Base-by-base conservation (phyloP, 2,888 invertebrate species). In the Epirrita christyi region DNA sequence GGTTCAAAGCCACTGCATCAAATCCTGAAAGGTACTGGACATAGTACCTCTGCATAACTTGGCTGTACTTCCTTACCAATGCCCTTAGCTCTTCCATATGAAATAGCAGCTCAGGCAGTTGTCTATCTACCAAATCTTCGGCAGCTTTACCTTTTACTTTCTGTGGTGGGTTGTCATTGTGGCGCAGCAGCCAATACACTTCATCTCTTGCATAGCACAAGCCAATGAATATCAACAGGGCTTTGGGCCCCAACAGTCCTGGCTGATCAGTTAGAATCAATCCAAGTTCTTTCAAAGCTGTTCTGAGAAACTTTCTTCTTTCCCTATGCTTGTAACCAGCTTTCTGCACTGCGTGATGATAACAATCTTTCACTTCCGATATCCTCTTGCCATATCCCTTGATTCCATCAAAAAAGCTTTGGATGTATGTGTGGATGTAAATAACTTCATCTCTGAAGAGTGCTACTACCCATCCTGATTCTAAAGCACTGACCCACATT, bases 61-160 rank as follows among this genome's bases (percentile, higher is more conserved):
- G 98, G 72, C 97, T 97, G 83, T 99, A 98, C 82, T 99, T 99
- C 63, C 98, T 94, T 4, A 99, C 97, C 51, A 99, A 91, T 21
- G 97, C 97, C 73, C 99, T 93, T 48, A 99, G 86, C 85, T 99
- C 99, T 83, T 99, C 98, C 96, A 99, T 99, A 78, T 99, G 98
- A 80, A 99, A 99, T 7, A 99, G 90, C 42, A 99, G 90, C 85
- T 99, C 99, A 0, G 99, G 99, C 41, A 99, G 92, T 80, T 99
- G 99, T 53, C 99, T 94, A 82, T 99, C 99, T 0, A 98, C 97
- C 53, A 99, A 92, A 86, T 98, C 98, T 86, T 98, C 98, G n/a
- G 96, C 94, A 10, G 96, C 94, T 85, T 97, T 96, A 42, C 95
- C 95, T 90, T 98, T 98, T 11, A 95, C 95, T 82, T 97, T 97